Evolutionary conservation across 2,797 vertebrate species (phyloP).

Genomic region (Hydrolagus colliei): DNA sequence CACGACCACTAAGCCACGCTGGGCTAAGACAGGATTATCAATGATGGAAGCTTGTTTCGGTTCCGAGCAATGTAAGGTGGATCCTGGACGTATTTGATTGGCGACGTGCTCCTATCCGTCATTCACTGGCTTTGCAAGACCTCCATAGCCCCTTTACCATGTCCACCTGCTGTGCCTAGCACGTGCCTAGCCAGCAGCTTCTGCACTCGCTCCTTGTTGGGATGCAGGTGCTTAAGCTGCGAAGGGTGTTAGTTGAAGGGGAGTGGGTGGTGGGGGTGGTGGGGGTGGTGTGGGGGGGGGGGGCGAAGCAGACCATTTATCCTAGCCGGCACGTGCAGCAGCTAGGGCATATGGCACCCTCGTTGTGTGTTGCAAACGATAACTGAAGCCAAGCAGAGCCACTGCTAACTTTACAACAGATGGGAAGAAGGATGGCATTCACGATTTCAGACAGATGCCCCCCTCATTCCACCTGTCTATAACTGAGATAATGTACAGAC

Average conservation of each 20-base stretch:
- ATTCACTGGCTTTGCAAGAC: slow-evolving; percentile 46
- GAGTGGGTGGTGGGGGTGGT: too few relatives aligned
- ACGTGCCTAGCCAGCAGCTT: slow-evolving; percentile 55
- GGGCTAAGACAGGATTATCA: slow-evolving; percentile 78
- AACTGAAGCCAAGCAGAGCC: slow-evolving; percentile 64
- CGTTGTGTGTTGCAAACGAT: slow-evolving; percentile 52
- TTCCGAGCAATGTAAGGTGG: slow-evolving; percentile 67
- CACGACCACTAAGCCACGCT: slow-evolving; percentile 68
- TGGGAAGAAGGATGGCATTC: slow-evolving; percentile 73
- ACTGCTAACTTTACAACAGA: slow-evolving; percentile 62
- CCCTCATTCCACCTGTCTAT: slow-evolving; percentile 73
- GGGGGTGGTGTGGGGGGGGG: neutral
- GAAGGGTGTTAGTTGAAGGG: neutral
- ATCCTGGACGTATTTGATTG: slow-evolving; percentile 62
- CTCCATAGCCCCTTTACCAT: slow-evolving; percentile 47
- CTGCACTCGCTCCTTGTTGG: slow-evolving; percentile 39
- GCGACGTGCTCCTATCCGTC: slow-evolving; percentile 50
- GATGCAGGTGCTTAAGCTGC: slow-evolving; percentile 37
- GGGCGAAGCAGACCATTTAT: slow-evolving; percentile 38
- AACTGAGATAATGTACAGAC: slow-evolving; percentile 70
- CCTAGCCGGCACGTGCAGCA: slow-evolving; percentile 60
- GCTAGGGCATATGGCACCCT: slow-evolving; percentile 62
- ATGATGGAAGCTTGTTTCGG: slow-evolving; percentile 72
- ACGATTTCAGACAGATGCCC: slow-evolving; percentile 74
- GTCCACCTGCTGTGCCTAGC: slow-evolving; percentile 60